Base-by-base conservation (phyloP, 2,113 vertebrate species). In the Phyllostomus discolor region DNA sequence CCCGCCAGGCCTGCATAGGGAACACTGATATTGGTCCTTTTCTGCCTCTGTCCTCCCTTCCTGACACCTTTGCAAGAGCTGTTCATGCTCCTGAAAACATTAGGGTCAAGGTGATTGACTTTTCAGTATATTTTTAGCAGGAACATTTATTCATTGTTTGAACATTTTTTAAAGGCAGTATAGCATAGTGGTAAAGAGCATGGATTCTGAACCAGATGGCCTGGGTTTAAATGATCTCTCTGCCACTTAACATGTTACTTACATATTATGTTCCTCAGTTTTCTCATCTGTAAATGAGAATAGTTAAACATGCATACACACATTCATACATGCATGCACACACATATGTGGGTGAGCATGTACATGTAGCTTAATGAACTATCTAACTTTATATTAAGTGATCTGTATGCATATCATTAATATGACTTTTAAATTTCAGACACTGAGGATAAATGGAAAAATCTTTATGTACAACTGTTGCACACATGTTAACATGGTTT, bases 271-370 rank as follows among this genome's bases (percentile, higher is more conserved):
- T 59, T 5, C 43, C 14, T 84, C 5, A 24, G 31, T 93, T 95
- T 97, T 88, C 76, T 92, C 26, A 50, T 94, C 43, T 85, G 52
- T 64, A 90, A 92, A 81, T 88, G 46, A 94, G 33, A 16, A n/a
- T 76, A 38, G 57, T 75, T 80, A 87, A 79, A 81, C 72, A 31
- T 54, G 52, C 16, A 12, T 41, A 15, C 2, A 46, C 33, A 7
- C 19, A 50, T n/a, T 10, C 10, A 72, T 75, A 10, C 26, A 46
- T 28, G 17, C 28, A 28, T 69, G 24, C 5, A 28, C 35, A 19
- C 75, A 24, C 4, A 1, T 33, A 20, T 31, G 11, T 88, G 46
- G 28, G 4, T 76, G 5, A 64, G 62, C 19, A 4, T n/a, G 6
- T 46, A 1, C 43, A 1, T 87, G 15, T 84, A 72, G 57, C 9